Percentiles rank a stretch among this genome's conserved stretches.
Evolutionary conservation across 1,140 invertebrate genomes (phyloP).

Genomic region (Elysia chlorotica): DNA sequence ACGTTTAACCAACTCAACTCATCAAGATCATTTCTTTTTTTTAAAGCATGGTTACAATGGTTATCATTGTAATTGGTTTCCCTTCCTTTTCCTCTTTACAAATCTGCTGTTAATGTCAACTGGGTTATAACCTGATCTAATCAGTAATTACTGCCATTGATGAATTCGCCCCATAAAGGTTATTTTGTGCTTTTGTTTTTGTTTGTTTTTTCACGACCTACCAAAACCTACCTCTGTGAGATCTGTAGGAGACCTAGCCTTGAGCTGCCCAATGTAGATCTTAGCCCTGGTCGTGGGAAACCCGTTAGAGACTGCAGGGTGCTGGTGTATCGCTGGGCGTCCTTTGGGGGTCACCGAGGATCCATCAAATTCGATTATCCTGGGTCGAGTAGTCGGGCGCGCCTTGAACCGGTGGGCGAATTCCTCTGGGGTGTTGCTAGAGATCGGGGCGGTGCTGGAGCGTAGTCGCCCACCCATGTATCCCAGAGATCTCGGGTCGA

Average conservation of each 20-base stretch:
- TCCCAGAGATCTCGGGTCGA: constrained; percentile 17
- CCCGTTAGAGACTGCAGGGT: constrained; percentile 26
- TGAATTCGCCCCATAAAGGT: too few relatives aligned
- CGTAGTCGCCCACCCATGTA: constrained; percentile 7
- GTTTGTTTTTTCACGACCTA: too few relatives aligned
- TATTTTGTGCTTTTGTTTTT: too few relatives aligned
- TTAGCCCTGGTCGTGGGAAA: constrained; percentile 38
- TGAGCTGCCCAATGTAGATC: constrained; percentile 23
- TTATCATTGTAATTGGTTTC: too few relatives aligned
- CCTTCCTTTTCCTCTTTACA: too few relatives aligned
- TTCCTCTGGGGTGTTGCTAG: constrained; percentile 31
- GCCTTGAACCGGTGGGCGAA: constrained; percentile 35
- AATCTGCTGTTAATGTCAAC: too few relatives aligned
- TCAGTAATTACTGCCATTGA: too few relatives aligned
- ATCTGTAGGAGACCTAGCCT: constrained; percentile 14
- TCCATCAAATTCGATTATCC: constrained; percentile 37
- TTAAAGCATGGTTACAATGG: too few relatives aligned
- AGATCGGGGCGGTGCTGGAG: constrained; percentile 25
- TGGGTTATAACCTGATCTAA: too few relatives aligned
- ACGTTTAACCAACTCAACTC: too few relatives aligned
- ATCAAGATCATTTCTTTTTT: too few relatives aligned
- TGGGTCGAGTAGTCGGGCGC: constrained; percentile 34
- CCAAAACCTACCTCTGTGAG: not conserved
- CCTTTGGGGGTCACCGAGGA: constrained; percentile 6
- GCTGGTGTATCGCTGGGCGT: not conserved